Conservation (phyloP, 1,140 invertebrate genomes). For the Solenopsis invicta region DNA sequence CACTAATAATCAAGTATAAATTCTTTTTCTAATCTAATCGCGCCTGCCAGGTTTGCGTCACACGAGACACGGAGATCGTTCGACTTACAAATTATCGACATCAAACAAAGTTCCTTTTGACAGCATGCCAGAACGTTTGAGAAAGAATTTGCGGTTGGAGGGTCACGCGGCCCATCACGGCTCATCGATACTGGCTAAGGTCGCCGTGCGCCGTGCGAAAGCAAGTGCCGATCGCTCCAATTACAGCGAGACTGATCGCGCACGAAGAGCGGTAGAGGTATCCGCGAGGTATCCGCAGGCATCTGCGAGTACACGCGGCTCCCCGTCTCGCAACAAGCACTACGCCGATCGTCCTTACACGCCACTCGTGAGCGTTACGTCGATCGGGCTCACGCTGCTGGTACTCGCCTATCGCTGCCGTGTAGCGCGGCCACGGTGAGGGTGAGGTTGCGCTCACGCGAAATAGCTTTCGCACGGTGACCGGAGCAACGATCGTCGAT, state of each 20-base stretch:
- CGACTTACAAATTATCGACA: constrained; percentile 17
- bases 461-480: constrained; percentile 66
- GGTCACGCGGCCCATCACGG: constrained; percentile 65
- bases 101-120: neutral
- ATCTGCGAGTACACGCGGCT: constrained; percentile 65
- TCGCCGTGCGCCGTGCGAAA: constrained; percentile 78
- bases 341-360: constrained; percentile 66
- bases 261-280: constrained; percentile 69
- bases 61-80: neutral
- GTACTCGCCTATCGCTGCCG: constrained; percentile 67
- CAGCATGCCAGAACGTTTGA: too few relatives aligned
- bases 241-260: constrained; percentile 73
- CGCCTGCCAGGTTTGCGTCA: neutral
- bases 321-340: constrained; percentile 64
- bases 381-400: constrained; percentile 65
- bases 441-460: constrained; percentile 62
- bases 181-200: constrained; percentile 48
- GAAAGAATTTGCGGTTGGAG: constrained; percentile 67
- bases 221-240: constrained; percentile 83
- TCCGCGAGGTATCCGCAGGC: constrained; percentile 63
- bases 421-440: constrained; percentile 45
- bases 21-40: neutral
- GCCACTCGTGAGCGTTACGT: constrained; percentile 63
- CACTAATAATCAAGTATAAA: neutral
- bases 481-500: constrained; percentile 57